Percentiles rank a stretch among this genome's conserved stretches.
Evolutionary conservation across 2,888 invertebrate species (phyloP).

Genomic region (Limnephilus marmoratus): DNA sequence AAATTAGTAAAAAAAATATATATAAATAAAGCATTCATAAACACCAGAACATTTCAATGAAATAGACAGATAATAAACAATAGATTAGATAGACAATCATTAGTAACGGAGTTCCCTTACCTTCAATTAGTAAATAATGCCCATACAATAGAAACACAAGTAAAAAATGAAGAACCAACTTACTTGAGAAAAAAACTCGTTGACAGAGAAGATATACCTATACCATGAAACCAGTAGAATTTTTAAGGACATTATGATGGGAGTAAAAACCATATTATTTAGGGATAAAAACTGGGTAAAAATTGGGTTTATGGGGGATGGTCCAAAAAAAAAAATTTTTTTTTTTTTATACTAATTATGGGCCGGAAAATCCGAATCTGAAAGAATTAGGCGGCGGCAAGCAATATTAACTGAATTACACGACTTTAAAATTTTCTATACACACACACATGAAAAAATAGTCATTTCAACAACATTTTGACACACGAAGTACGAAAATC

Average conservation of each 20-base stretch:
- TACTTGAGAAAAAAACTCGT: neutral
- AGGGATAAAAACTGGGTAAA: neutral
- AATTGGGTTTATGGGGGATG: too few relatives aligned
- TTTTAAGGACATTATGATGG: neutral
- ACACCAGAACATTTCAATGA: neutral
- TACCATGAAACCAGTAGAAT: neutral
- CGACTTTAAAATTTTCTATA: too few relatives aligned
- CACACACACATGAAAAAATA: too few relatives aligned
- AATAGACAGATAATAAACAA: neutral
- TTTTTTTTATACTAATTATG: too few relatives aligned
- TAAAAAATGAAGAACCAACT: neutral
- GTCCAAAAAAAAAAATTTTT: too few relatives aligned
- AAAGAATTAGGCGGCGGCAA: too few relatives aligned
- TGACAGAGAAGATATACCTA: neutral
- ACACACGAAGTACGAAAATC: too few relatives aligned
- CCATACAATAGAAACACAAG: neutral
- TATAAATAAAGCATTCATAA: neutral
- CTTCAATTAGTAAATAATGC: neutral
- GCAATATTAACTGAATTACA: too few relatives aligned
- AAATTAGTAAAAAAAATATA: neutral
- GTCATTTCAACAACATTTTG: too few relatives aligned
- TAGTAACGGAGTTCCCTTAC: slow-evolving; percentile 2
- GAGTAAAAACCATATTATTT: neutral
- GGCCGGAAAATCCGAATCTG: too few relatives aligned
- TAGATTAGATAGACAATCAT: neutral